phyloP scores from a whole-genome alignment of 1,140 invertebrate species.

The Euglossa dilemma region DNA sequence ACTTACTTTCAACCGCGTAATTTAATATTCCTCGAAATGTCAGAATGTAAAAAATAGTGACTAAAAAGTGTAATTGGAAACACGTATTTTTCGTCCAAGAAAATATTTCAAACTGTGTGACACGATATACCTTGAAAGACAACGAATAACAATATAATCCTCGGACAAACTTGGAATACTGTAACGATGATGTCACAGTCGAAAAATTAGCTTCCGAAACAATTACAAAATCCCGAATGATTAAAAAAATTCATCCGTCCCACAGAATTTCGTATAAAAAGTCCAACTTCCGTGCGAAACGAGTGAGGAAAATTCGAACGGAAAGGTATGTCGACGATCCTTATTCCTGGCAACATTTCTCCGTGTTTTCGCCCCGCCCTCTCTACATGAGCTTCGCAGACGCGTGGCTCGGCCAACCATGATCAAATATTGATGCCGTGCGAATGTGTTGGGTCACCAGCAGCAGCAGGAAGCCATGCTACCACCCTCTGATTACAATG shows the following conservation, averaged over 20 bases:
- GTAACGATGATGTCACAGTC: too few species aligned
- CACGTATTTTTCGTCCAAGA: too few species aligned
- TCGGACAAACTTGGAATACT: too few species aligned
- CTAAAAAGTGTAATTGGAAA: too few species aligned
- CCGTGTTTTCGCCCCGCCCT: conserved; percentile 20
- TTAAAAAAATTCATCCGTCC: background rate
- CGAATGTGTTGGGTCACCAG: conserved; percentile 28
- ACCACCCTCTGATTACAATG: conserved; percentile 60
- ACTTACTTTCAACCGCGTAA: too few species aligned
- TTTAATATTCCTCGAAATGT: too few species aligned
- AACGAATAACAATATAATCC: too few species aligned
- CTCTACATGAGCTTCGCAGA: background rate
- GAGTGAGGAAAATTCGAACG: background rate
- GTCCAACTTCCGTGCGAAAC: background rate
- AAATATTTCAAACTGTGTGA: too few species aligned
- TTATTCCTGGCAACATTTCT: conserved; percentile 4
- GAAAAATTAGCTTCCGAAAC: background rate
- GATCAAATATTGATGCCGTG: conserved; percentile 61
- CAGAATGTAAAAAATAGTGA: too few species aligned
- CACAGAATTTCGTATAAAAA: too few species aligned
- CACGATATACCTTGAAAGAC: too few species aligned
- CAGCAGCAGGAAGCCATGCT: conserved; percentile 49
- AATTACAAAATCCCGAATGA: background rate
- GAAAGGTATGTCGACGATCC: conserved; percentile 6
- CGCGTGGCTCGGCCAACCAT: background rate